A percentile compares a stretch with the other conserved stretches of the same genome.
Evolutionary conservation across 2,113 vertebrate genomes (phyloP).

Genomic region (Merops nubicus): DNA sequence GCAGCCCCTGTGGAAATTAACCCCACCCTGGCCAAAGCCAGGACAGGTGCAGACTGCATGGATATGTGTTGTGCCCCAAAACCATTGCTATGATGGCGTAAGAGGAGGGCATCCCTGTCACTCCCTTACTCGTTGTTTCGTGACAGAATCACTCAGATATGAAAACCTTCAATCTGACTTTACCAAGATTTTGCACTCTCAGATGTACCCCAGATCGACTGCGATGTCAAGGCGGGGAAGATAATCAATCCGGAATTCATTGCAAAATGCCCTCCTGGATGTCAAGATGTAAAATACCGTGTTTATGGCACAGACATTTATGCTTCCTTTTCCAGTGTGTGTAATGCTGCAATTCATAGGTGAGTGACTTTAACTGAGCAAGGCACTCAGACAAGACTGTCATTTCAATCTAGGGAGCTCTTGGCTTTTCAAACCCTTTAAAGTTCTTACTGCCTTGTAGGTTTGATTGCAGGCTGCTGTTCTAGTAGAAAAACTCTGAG

Average conservation of each 20-base stretch:
- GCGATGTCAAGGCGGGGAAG: conserved; percentile 91
- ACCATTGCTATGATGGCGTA: neutral
- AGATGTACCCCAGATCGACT: conserved; percentile 91
- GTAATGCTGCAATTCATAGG: conserved; percentile 95
- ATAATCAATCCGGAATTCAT: conserved; percentile 92
- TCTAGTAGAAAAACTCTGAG: neutral
- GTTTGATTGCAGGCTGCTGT: neutral
- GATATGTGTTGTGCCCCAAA: neutral
- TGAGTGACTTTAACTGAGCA: conserved; percentile 51
- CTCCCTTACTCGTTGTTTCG: neutral
- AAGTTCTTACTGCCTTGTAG: neutral
- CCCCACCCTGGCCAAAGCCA: too few species aligned
- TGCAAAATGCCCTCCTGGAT: conserved; percentile 90
- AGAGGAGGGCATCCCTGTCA: neutral
- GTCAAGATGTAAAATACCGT: conserved; percentile 87
- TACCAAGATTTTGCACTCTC: conserved; percentile 48
- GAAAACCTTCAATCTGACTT: conserved; percentile 19
- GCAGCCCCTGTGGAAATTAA: too few species aligned
- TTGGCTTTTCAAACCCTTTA: neutral
- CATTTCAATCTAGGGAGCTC: neutral
- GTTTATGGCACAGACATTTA: conserved; percentile 92
- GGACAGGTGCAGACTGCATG: neutral
- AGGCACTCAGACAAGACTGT: neutral
- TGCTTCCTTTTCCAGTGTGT: conserved; percentile 97
- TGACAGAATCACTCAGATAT: neutral